These are phyloP conservation scores for Cephalopachus bancanus DNA, from an alignment of 2,797 vertebrate species.

Conservation along the genomic window DNA sequence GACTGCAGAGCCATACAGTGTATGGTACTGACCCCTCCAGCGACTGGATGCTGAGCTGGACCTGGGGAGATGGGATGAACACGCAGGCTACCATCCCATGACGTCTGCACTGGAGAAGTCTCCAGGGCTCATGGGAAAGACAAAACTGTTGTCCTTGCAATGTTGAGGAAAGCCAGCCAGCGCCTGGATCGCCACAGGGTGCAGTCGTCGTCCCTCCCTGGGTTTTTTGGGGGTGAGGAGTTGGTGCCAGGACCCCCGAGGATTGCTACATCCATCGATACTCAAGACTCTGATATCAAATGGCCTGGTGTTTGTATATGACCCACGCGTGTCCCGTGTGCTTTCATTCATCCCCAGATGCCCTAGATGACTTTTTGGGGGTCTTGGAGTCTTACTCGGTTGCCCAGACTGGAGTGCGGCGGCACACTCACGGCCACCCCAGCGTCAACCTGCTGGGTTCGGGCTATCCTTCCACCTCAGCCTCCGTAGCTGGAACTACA, in stretches of 20 bases:
- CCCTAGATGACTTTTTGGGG: not conserved
- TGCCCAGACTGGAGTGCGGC: not conserved
- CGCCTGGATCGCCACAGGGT: too few species aligned
- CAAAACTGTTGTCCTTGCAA: not conserved
- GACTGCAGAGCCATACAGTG: not conserved
- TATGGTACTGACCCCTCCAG: not conserved
- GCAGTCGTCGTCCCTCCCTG: fast-evolving
- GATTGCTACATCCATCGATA: not conserved
- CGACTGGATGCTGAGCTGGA: not conserved
- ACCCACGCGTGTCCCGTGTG: not conserved
- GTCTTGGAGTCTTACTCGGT: not conserved
- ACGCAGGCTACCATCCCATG: fast-evolving
- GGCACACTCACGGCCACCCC: not conserved
- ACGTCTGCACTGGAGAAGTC: not conserved
- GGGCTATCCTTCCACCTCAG: not conserved
- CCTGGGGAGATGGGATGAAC: not conserved
- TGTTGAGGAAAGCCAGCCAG: not conserved
- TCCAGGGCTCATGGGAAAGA: not conserved
- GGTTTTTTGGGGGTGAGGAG: not conserved
- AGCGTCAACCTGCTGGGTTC: not conserved
- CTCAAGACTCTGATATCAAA: not conserved
- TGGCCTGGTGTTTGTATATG: not conserved
- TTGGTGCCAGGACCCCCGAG: not conserved
- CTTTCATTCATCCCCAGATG: not conserved
- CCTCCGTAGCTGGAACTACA: not conserved